phyloP scores from a whole-genome alignment of 2,888 invertebrate genomes.

The Antitype chi region DNA sequence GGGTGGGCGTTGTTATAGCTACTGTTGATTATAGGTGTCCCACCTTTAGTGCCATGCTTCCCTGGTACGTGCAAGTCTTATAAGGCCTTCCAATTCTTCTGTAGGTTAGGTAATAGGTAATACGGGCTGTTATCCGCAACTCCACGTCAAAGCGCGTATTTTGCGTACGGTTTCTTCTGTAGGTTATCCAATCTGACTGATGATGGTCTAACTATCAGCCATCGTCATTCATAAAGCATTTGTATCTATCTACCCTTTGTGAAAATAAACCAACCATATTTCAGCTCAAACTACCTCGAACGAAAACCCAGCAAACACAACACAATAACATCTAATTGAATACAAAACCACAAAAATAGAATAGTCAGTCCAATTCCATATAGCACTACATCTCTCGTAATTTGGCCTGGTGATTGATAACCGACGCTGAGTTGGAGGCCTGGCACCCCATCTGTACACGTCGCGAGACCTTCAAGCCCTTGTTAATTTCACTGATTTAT shows the following conservation, averaged over 20 bases:
- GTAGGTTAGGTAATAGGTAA: too few relatives aligned
- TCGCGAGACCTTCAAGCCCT: slow-evolving; percentile 55
- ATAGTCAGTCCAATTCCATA: slow-evolving; percentile 65
- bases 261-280: slow-evolving; percentile 10
- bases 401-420: slow-evolving; percentile 65
- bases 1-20: not conserved
- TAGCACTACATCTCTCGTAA: slow-evolving; percentile 64
- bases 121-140: too few relatives aligned
- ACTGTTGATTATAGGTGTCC: not conserved
- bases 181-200: too few relatives aligned
- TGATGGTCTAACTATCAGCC: not conserved
- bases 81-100: not conserved
- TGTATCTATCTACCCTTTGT: not conserved
- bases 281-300: not conserved
- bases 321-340: slow-evolving; percentile 53
- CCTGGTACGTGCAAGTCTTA: not conserved
- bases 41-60: not conserved
- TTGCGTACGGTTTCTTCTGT: too few relatives aligned
- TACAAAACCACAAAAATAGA: slow-evolving; percentile 50
- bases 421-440: slow-evolving; percentile 40
- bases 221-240: not conserved
- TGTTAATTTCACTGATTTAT: slow-evolving; percentile 68
- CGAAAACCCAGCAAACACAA: slow-evolving; percentile 22
- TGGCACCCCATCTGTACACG: slow-evolving; percentile 66
- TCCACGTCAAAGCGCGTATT: too few relatives aligned